Base-by-base conservation (phyloP, 2,113 vertebrate species). In the Cephalopterus ornatus region DNA sequence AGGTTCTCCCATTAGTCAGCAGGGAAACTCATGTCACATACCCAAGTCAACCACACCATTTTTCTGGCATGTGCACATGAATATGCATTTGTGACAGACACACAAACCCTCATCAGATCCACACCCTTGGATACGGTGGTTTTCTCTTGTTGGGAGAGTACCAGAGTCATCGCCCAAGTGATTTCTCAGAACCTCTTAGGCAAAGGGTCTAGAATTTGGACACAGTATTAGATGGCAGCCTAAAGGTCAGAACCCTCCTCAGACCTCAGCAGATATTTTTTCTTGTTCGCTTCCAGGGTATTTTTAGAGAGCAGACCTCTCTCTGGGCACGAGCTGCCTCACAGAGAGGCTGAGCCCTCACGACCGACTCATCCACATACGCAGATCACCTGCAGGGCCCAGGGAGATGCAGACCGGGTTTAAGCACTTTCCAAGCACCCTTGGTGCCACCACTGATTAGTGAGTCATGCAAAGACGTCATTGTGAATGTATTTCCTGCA, bases 271-370 rank as follows among this genome's bases (percentile, higher is more conserved):
- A 94, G 94, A 95, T 93, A 83, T 73, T 92, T 94, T 92, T 94
- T 71, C 91, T 77, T 86, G 68, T 73, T 91, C 75, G 89, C 86
- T 93, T 89, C 76, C 91, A 92, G 80, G 83, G 53, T 96, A 97
- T 96, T 92, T 96, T 94, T 93, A 96, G 92, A 92, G 85, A 92
- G 42, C 79, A 72, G 78, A 91, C 50, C 81, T 92, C 92, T 94
- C 88, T 37, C 56, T 35, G 24, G 61, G 63, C 90, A 92, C 4
- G 27, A 82, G 39, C 59, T 85, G 63, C 76, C 56, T 83, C 46
- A n/a, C 24, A 32, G 74, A 84, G 70, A 59, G 65, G 75, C 75
- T 8, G 16, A 78, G 80, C 61, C 86, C 86, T 89, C 22, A 2
- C 23, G 59, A 79, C 77, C 93, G 0, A 72, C 63, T 87, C 94